Conservation (phyloP, 2,113 vertebrate species). For the Platycercus adscitus region DNA sequence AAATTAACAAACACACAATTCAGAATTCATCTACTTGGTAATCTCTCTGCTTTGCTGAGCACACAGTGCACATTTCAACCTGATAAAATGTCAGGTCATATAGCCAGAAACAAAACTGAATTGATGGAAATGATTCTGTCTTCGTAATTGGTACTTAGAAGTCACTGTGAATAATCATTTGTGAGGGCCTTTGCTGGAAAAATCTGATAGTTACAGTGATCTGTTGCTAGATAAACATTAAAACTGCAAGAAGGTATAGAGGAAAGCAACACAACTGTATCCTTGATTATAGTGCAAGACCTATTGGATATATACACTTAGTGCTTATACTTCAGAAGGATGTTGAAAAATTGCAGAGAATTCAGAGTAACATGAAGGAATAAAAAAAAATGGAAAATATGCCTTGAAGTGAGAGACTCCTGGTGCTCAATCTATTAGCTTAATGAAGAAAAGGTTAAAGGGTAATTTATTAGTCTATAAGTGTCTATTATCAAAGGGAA, state of each 20-base stretch:
- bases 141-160: neutral
- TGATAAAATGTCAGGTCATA: neutral
- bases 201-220: neutral
- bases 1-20: neutral
- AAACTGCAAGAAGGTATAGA: neutral
- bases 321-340: neutral
- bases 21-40: neutral
- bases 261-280: neutral
- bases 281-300: neutral
- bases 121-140: neutral
- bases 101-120: neutral
- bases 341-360: neutral
- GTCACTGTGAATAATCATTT: neutral
- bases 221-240: neutral
- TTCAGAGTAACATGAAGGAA: neutral
- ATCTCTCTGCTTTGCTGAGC: neutral
- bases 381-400: constrained; percentile 47
- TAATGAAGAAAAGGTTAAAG: constrained; percentile 68
- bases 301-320: neutral
- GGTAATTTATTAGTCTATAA: constrained; percentile 68
- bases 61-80: neutral
- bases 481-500: constrained; percentile 64
- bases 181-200: neutral
- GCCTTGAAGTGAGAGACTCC: constrained; percentile 52
- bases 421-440: constrained; percentile 57